phyloP scores from a whole-genome alignment of 2,797 vertebrate genomes.

The Chiroxiphia lanceolata region DNA sequence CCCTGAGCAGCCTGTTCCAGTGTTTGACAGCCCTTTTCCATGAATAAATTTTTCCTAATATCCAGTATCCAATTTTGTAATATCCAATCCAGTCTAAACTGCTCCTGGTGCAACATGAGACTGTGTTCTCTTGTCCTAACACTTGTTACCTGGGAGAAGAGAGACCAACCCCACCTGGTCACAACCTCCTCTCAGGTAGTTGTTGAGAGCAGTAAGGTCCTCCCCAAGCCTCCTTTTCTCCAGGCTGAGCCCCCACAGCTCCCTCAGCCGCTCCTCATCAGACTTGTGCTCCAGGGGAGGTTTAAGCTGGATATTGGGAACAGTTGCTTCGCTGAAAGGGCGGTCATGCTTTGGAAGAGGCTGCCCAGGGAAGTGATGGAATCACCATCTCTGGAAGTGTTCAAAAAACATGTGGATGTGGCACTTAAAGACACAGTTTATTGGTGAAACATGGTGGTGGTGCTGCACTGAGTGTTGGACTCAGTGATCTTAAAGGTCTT shows the following conservation, averaged over 20 bases:
- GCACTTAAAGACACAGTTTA: not conserved
- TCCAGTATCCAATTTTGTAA: not conserved
- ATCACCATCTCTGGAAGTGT: not conserved
- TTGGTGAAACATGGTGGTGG: not conserved
- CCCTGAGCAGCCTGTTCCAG: not conserved
- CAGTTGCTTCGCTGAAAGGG: not conserved
- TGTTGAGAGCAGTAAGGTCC: not conserved
- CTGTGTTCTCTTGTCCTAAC: accelerated
- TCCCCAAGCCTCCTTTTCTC: not conserved
- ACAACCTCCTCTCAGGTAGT: not conserved
- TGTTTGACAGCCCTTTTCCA: not conserved
- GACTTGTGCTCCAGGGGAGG: not conserved
- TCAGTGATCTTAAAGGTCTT: not conserved
- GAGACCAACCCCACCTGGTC: not conserved
- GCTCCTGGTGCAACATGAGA: not conserved
- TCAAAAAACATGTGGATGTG: not conserved
- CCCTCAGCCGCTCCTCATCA: not conserved
- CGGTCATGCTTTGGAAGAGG: not conserved
- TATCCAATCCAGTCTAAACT: not conserved
- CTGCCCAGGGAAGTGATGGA: not conserved
- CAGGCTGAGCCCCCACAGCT: not conserved
- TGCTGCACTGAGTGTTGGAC: not conserved
- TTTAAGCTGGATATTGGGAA: not conserved
- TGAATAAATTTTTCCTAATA: not conserved
- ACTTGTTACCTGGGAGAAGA: not conserved